Conservation (phyloP, 2,113 vertebrate species). For the Cheirogaleus medius region DNA sequence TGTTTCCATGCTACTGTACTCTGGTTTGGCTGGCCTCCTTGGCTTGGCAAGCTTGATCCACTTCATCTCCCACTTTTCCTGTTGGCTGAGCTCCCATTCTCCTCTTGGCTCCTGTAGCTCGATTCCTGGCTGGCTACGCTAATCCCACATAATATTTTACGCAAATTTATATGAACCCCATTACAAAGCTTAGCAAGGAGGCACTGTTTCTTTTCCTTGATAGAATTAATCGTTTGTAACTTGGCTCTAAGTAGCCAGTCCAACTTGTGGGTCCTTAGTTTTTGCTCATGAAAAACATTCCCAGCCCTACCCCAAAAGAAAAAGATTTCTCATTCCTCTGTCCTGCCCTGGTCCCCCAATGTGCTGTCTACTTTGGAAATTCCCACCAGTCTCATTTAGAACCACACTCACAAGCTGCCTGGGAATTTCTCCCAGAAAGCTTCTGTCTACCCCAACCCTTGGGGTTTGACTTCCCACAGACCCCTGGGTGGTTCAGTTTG, state of each 20-base stretch:
- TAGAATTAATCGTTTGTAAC: constrained; percentile 84
- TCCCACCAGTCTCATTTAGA: constrained; percentile 61
- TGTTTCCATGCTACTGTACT: constrained; percentile 72
- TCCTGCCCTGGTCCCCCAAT: not conserved
- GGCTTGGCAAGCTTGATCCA: constrained; percentile 77
- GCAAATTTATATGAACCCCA: constrained; percentile 82
- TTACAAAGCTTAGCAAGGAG: constrained; percentile 83
- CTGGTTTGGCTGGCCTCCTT: constrained; percentile 78
- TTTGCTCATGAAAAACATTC: constrained; percentile 49
- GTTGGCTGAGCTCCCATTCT: constrained; percentile 80
- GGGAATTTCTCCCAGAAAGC: constrained; percentile 71
- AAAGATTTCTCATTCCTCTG: constrained; percentile 43
- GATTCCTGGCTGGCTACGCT: constrained; percentile 80
- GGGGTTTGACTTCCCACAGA: constrained; percentile 70
- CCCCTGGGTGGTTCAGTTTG: constrained; percentile 18
- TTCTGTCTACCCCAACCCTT: not conserved
- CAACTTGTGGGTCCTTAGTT: constrained; percentile 59
- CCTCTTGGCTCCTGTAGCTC: constrained; percentile 76
- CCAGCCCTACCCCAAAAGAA: not conserved
- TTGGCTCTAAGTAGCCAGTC: constrained; percentile 56
- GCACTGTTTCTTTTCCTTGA: constrained; percentile 83
- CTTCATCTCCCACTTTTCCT: constrained; percentile 83
- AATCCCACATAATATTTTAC: constrained; percentile 87
- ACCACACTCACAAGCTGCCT: constrained; percentile 63
- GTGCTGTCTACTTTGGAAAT: constrained; percentile 45